These are phyloP conservation scores for Neodiprion fabricii DNA, from an alignment of 1,140 invertebrate species.

Conservation along the genomic window DNA sequence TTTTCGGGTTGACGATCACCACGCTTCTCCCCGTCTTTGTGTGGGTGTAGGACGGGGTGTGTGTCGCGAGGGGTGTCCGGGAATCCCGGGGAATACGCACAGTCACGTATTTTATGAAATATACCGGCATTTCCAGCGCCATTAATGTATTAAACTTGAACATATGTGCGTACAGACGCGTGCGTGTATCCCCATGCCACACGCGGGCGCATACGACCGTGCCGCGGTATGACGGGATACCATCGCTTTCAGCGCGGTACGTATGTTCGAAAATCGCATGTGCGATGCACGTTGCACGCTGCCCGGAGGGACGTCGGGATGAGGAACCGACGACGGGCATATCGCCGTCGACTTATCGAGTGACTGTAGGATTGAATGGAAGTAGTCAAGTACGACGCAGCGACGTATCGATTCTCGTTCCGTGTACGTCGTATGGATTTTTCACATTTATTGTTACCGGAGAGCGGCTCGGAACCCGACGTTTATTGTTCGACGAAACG, in stretches of 20 bases:
- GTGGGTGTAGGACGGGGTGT: neutral
- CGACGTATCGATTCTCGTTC: neutral
- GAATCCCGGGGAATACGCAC: constrained; percentile 42
- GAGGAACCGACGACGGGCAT: neutral
- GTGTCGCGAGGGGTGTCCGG: neutral
- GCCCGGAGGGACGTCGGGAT: no score
- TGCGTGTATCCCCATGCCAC: neutral
- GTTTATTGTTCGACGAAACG: no score
- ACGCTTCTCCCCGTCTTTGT: no score
- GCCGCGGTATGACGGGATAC: no score
- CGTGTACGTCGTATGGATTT: neutral
- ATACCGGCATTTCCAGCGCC: constrained; percentile 25
- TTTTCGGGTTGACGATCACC: no score
- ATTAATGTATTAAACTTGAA: neutral
- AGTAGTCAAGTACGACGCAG: neutral
- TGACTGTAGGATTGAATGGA: neutral
- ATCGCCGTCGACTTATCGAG: neutral
- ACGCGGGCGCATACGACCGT: neutral
- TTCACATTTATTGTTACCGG: neutral
- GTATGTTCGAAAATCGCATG: no score
- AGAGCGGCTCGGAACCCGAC: no score
- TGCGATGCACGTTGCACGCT: no score
- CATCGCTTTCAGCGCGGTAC: no score
- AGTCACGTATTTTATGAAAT: constrained; percentile 57
- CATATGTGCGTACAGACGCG: neutral